Evolutionary conservation across 2,113 vertebrate genomes (phyloP), one percentile per base, ranked within the genome.

Genomic region (Oriolus oriolus): DNA sequence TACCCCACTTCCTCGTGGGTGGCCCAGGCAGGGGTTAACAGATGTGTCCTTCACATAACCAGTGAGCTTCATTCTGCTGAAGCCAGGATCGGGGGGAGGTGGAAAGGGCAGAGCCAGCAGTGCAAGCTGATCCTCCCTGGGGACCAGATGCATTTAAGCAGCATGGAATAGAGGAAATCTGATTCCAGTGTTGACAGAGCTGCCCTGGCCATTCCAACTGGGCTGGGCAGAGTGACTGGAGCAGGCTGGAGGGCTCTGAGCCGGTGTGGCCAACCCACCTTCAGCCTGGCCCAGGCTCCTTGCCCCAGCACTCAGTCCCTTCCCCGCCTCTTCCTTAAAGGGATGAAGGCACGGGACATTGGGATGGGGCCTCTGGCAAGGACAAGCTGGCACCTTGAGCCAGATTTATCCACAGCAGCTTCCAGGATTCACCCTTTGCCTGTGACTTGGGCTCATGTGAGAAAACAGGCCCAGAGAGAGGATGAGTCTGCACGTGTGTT

Each of bases 91-190:
- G 2, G 50, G 63, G 89, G 13, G 47, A 93, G 83, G 54, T 86
- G 84, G 93, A 70, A 91, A 92, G 84, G 89, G 83, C 89, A 84
- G 35, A 90, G 90, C 44, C 87, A 68, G 84, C 86, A 83, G 22
- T 16, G 93, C 76, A 91, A 94, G 65, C 13, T 57, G 96, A 96
- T 94, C 71, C 83, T 83, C 92, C 92, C 92, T 1, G 2, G 93
- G 13, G 93, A 90, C 12, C 76, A 75, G 60, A 52, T 49, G 85
- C 85, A 63, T 75, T 77, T 64, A 39, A 94, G 92, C 82, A 57
- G 88, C 56, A 33, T 3, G 9, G 88, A 88, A 66, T 3, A 52
- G 76, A 78, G 88, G 96, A 93, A 96, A 96, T 56, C 26, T 59
- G 83, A 96, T 33, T 83, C 85, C 10, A 27, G 70, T 52, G 60